Base-by-base conservation (phyloP, 2,888 invertebrate genomes). In the Galerucella pusilla region DNA sequence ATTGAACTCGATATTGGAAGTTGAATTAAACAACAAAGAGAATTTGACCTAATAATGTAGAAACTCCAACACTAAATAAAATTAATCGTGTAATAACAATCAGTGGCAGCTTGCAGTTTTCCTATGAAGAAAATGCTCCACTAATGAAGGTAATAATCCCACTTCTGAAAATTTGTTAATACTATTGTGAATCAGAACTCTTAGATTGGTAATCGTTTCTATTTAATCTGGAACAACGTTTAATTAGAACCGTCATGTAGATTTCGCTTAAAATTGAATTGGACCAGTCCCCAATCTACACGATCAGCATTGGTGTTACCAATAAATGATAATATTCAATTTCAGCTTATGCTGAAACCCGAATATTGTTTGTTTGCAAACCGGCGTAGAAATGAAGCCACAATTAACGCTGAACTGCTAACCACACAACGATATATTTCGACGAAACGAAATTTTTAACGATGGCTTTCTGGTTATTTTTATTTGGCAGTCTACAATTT, bases 1-100 rank as follows among this genome's bases (percentile, higher is more conserved):
- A 63, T 63, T 63, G 63, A 63, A 63, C 63, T 61, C 61, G 28
- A 25, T 61, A 61, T 28, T 61, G 35, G 61, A 12, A 49, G 57
- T 57, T 12, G 42, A 63, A 42, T 42, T 63, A n/a, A 42, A 63
- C 63, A 63, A 35, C 63, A 42, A n/a, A 63, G 25, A 7, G 63
- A n/a, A 63, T 12, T 16, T 63, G 42, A 42, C 63, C 42, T 42
- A 42, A 42, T 63, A 42, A 42, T 42, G n/a, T n/a, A n/a, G n/a
- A 14, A 52, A 52, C 2, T n/a, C n/a, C 14, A 52, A n/a, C n/a
- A n/a, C 52, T 49, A 49, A 49, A 49, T 49, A 49, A 12, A 49
- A 12, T 49, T 49, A 42, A 42, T 42, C 35, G 35, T 42, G 35
- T 9, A 42, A 42, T 42, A 42, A 42, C 5, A 7, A 42, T 35